These are phyloP conservation scores for Pogonus chalceus DNA, from an alignment of 1,140 invertebrate genomes.

Conservation along the genomic window DNA sequence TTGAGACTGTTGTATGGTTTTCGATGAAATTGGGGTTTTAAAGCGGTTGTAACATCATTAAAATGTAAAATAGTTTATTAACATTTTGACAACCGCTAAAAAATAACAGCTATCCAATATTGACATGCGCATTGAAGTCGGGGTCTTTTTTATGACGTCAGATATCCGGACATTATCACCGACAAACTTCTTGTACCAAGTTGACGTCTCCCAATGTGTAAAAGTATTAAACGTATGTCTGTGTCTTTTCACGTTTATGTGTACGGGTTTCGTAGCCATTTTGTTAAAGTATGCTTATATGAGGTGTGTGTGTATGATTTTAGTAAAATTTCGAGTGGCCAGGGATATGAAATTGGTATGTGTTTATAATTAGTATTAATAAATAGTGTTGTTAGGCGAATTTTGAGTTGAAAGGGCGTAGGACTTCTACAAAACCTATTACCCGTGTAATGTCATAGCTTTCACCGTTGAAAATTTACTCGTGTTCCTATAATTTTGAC, in stretches of 20 bases:
- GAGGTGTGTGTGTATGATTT: constrained; percentile 36
- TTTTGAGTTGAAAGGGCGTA: constrained; percentile 9
- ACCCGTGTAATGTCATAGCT: not conserved
- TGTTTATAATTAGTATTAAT: constrained; percentile 16
- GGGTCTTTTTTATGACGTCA: constrained; percentile 31
- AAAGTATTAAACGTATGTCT: constrained; percentile 13
- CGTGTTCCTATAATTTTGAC: not conserved
- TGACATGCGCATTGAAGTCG: not conserved
- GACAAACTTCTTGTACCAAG: constrained; percentile 14
- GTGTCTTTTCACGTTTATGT: constrained; percentile 15
- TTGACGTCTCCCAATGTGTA: not conserved
- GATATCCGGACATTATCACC: constrained; percentile 1
- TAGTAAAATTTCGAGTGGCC: constrained; percentile 29
- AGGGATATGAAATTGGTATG: constrained; percentile 34
- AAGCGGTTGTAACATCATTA: not conserved
- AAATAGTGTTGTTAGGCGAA: constrained; percentile 9
- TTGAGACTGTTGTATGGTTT: not conserved
- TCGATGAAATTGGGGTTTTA: not conserved
- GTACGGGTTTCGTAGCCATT: constrained; percentile 33
- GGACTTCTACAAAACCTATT: not conserved
- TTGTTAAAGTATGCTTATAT: constrained; percentile 37
- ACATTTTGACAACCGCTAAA: not conserved
- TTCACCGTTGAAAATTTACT: not conserved
- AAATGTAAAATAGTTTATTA: not conserved
- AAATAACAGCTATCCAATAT: constrained; percentile 5